Conservation (phyloP, 2,113 vertebrate species). For the Speoplatyrhinus poulsoni region DNA sequence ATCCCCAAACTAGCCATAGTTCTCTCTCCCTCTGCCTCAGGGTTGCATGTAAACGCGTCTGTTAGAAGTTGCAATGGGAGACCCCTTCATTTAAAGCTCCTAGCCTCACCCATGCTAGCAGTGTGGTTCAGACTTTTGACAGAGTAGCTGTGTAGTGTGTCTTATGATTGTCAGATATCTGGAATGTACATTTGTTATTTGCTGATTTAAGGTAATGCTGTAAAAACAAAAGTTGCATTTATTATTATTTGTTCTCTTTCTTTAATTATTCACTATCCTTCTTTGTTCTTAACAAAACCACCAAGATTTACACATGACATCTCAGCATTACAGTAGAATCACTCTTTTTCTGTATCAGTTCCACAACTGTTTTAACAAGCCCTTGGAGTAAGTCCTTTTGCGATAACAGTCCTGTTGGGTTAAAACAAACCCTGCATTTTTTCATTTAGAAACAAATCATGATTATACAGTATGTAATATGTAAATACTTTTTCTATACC, state of each 20-base stretch:
- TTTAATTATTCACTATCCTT: neutral
- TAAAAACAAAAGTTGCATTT: neutral
- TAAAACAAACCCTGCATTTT: slow-evolving; percentile 31
- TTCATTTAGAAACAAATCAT: slow-evolving; percentile 51
- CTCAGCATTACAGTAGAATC: slow-evolving; percentile 9
- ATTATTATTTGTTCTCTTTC: neutral
- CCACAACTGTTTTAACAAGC: slow-evolving; percentile 10
- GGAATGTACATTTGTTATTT: slow-evolving; percentile 66
- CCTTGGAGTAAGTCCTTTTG: slow-evolving; percentile 23
- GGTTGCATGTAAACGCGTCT: slow-evolving; percentile 70
- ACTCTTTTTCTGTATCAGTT: slow-evolving; percentile 1
- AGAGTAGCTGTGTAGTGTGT: slow-evolving; percentile 42
- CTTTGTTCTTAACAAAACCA: neutral
- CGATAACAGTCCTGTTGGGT: slow-evolving; percentile 7
- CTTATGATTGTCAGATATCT: slow-evolving; percentile 69
- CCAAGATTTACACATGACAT: slow-evolving; percentile 11
- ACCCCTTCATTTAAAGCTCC: slow-evolving; percentile 26
- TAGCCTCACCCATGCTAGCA: slow-evolving; percentile 22
- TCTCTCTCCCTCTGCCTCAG: slow-evolving; percentile 69
- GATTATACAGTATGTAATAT: slow-evolving; percentile 51
- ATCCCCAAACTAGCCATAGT: slow-evolving; percentile 69
- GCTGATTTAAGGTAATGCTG: slow-evolving; percentile 3
- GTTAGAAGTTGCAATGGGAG: slow-evolving; percentile 46
- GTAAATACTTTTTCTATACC: slow-evolving; percentile 75
- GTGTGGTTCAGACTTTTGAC: slow-evolving; percentile 35